Evolutionary conservation across 2,888 invertebrate genomes (phyloP), one percentile per base, ranked within the genome.

Genomic region (Agrotis puta): DNA sequence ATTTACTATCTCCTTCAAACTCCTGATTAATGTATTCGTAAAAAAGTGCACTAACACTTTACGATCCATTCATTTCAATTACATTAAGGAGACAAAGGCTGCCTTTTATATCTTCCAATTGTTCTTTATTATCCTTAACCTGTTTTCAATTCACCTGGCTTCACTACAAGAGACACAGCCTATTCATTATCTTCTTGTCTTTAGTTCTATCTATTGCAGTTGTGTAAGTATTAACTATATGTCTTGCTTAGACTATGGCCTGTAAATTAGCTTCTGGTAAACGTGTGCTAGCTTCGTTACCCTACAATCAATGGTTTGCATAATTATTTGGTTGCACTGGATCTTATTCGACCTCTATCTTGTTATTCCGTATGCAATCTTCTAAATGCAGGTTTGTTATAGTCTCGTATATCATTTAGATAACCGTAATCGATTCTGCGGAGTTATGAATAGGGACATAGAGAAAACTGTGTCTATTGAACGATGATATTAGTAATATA

Each of bases 371-470:
- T 69, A 63, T 65, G 64, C 70, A 81, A 69, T 81, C 61, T 64
- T 76, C 64, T 81, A 76, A 48, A 62, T 62, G 75, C 76, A 62
- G 48, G 70, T 76, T 74, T 61, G 77, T 81, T 81, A 43, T 13
- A 54, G 57, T 48, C 61, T 76, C 45, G 61, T 53, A 75, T 79
- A 70, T 54, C 79, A 58, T 70, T 58, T 20, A 61, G 64, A 81
- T 75, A 62, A 75, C 22, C 64, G 79, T 64, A 64, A 77, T 74
- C 51, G 76, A 62, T 81, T 75, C 63, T 57, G 67, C 69, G 13
- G 68, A 67, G 58, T 54, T 69, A 68, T 75, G 69, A 77, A 64
- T 74, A 58, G 20, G 45, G 50, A 61, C 59, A 56, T 56, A 74
- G 53, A 63, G 59, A 61, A 80, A 68, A 68, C 59, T 48, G 13